phyloP scores from a whole-genome alignment of 2,113 vertebrate species.

The Daubentonia madagascariensis region DNA sequence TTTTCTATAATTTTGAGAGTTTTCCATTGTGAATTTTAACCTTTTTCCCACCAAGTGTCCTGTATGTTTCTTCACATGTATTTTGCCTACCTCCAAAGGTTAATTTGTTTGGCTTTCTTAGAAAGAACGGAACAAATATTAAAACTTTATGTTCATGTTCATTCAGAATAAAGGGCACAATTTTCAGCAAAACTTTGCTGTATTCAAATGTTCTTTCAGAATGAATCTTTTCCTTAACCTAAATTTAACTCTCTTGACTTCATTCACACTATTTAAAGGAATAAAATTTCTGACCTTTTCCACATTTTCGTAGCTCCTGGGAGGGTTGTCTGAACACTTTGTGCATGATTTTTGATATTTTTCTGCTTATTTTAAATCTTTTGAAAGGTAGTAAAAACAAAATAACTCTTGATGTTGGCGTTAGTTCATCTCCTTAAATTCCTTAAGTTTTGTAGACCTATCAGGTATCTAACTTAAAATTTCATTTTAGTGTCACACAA shows the following conservation, averaged over 20 bases:
- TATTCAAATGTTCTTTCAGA: not conserved
- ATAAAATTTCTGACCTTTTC: not conserved
- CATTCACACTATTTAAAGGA: not conserved
- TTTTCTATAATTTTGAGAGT: not conserved
- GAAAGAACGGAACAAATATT: not conserved
- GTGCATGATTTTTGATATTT: not conserved
- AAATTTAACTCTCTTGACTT: not conserved
- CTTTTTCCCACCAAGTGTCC: not conserved
- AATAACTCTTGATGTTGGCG: conserved; percentile 32
- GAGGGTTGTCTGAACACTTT: not conserved
- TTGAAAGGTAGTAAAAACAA: conserved; percentile 23
- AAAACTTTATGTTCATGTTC: not conserved
- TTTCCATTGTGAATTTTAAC: not conserved
- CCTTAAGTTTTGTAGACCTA: not conserved
- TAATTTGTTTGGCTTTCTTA: not conserved
- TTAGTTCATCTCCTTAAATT: conserved; percentile 36
- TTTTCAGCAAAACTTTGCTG: not conserved
- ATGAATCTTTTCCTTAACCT: not conserved
- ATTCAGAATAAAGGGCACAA: not conserved
- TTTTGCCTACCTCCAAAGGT: not conserved
- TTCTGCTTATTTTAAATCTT: conserved; percentile 41
- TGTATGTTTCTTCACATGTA: not conserved
- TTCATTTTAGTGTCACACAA: not conserved
- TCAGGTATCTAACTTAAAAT: not conserved
- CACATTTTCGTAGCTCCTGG: not conserved